Evolutionary conservation across 2,888 invertebrate species (phyloP).

Genomic region (Protodeltote pygarga): DNA sequence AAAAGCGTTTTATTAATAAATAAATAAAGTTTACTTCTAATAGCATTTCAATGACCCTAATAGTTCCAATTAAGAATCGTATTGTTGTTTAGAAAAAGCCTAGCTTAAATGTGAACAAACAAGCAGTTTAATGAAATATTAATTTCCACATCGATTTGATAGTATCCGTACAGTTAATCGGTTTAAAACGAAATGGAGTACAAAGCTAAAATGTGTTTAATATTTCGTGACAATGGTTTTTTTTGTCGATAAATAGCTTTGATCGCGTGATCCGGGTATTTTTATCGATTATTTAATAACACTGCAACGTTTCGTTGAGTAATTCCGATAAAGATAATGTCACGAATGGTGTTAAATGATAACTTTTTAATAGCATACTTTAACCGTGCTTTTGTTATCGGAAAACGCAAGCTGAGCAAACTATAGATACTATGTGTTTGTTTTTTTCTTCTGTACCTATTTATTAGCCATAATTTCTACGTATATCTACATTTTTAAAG

Average conservation of each 20-base stretch:
- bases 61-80: slow-evolving; percentile 4
- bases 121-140: background rate
- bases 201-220: background rate
- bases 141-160: background rate
- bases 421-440: too few relatives aligned
- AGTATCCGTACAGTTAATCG: background rate
- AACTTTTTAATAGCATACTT: slow-evolving; percentile 26
- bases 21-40: slow-evolving; percentile 15
- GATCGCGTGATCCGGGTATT: slow-evolving; percentile 37
- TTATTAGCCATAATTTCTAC: too few relatives aligned
- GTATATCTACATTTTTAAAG: too few relatives aligned
- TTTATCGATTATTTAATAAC: slow-evolving; percentile 44
- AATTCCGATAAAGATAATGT: slow-evolving; percentile 39
- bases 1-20: slow-evolving; percentile 16
- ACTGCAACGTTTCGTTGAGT: slow-evolving; percentile 45
- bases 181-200: background rate
- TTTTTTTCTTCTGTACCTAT: too few relatives aligned
- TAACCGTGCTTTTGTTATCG: background rate
- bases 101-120: background rate
- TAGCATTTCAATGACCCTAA: slow-evolving; percentile 28
- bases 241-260: slow-evolving; percentile 8
- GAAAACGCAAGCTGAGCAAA: background rate
- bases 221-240: slow-evolving; percentile 16
- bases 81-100: background rate
- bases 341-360: slow-evolving; percentile 18